Base-by-base conservation (phyloP, 2,797 vertebrate species). In the Petrocephalus schoutedeni region DNA sequence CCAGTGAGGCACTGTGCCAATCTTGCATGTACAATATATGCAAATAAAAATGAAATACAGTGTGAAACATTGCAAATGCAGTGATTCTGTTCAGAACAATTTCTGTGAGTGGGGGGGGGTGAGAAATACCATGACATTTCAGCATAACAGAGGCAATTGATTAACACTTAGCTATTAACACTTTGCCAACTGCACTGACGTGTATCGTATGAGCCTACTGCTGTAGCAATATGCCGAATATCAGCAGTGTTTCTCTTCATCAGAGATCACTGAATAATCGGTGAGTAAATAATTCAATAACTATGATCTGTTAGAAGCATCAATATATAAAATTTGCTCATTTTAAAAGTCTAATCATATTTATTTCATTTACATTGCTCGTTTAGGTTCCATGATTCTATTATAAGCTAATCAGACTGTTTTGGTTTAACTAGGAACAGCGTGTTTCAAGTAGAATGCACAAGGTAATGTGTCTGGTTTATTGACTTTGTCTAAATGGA, bases 231-330 rank as follows among this genome's bases (percentile, higher is more conserved):
- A 58, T 32, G 54, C 7, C 23, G 45, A 58, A 58, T 86, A 61
- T 58, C 32, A 61, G 14, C 56, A 32, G 19, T 56, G 23, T 45
- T 61, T 19, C 85, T 58, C 54, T 53, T 84, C 12, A 84, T 84
- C 21, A 84, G 12, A 32, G 49, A 28, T 56, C n/a, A 56, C 53
- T 21, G 21, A 56, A 53, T 53, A 54, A 51, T 23, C 82, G 28
- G 23, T 84, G 21, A 84, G 82, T 53, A 53, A 84, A 56, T 84
- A 84, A 84, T 28, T 84, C 49, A 84, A 53, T 56, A 56, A 84
- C 5, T 14, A 86, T 41, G 32, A 58, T 28, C 16, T 57, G 84
- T 32, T 41, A 54, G 23, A 59, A 86, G 56, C 53, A 53, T 53
- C 9, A 23, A 21, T 21, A 84, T 23, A 45, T 28, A 23, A n/a